These are phyloP conservation scores for Steatocranus sp. DNA, from an alignment of 2,797 vertebrate species.

Conservation along the genomic window DNA sequence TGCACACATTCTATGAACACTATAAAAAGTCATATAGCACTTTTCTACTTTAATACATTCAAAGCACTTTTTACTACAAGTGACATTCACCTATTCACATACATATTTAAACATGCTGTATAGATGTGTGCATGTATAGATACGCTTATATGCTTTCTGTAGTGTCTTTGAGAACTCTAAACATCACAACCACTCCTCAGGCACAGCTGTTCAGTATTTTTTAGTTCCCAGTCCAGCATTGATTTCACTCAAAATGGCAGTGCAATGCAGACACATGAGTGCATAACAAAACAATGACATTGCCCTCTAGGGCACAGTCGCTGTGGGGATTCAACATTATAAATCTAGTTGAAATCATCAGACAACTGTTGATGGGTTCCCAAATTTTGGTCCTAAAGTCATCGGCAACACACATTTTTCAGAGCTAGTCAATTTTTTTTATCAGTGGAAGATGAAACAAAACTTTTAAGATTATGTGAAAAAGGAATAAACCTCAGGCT, in stretches of 20 bases:
- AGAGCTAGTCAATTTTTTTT: not conserved
- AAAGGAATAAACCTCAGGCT: not conserved
- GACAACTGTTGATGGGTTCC: not conserved
- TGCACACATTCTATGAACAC: not conserved
- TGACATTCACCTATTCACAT: not conserved
- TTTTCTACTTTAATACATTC: not conserved
- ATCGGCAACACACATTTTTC: not conserved
- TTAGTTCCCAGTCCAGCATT: not conserved
- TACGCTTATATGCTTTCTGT: not conserved
- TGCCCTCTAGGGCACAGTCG: not conserved
- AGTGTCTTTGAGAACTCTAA: not conserved
- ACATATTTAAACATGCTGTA: not conserved
- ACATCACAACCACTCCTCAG: not conserved
- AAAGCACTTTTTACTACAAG: not conserved
- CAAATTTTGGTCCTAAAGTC: not conserved
- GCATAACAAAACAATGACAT: not conserved
- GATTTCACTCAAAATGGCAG: not conserved
- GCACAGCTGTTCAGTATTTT: not conserved
- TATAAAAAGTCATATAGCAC: not conserved
- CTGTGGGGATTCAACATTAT: not conserved
- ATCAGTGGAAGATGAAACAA: not conserved
- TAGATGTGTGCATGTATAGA: not conserved
- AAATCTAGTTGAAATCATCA: fast-evolving
- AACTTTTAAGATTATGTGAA: not conserved
- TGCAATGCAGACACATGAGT: not conserved